Evolutionary conservation across 1,140 invertebrate species (phyloP), one percentile per base, ranked within the genome.

Genomic region (Zaprionus ghesquierei): DNA sequence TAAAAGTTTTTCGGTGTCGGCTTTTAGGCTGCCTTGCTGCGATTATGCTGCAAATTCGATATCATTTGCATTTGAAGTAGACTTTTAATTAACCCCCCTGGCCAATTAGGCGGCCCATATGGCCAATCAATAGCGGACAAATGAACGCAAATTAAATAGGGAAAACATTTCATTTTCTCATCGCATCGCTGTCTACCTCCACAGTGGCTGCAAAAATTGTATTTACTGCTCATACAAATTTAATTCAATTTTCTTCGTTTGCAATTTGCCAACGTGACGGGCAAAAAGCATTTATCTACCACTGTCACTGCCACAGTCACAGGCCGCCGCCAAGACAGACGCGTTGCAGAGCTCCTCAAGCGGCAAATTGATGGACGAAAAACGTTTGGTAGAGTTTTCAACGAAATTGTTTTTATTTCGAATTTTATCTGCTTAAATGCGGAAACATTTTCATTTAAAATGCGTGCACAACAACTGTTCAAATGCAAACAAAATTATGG

Each of bases 81-180:
- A 62, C 81, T 73, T 87, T 86, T 86, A 86, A 89, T 87, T 89
- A 86, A 69, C 68, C 65, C 46, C 58, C 55, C n/a, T 55, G 51
- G 50, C 44, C 69, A 77, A 81, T 81, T 81, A 81, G 70, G 10
- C 53, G 49, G 35, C 20, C 44, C 61, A 59, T 70, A 56, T 41
- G 33, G 53, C 35, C 49, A 63, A 77, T 62, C 71, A 80, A 79
- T 70, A 35, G 46, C 44, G 60, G 25, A 53, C 71, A 77, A 77
- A 59, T 72, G 59, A 63, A 58, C 51, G 23, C 31, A 69, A 71
- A 61, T 71, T 51, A 27, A 69, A 66, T 54, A 29, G 18, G 46
- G 9, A 22, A 20, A 23, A 20, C 29, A 55, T 68, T 72, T 54
- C 6, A 63, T 58, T 56, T 58, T 31, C 25, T 29, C 33, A 13